Conservation (phyloP, 2,797 vertebrate species). For the Molossus alvarezi region DNA sequence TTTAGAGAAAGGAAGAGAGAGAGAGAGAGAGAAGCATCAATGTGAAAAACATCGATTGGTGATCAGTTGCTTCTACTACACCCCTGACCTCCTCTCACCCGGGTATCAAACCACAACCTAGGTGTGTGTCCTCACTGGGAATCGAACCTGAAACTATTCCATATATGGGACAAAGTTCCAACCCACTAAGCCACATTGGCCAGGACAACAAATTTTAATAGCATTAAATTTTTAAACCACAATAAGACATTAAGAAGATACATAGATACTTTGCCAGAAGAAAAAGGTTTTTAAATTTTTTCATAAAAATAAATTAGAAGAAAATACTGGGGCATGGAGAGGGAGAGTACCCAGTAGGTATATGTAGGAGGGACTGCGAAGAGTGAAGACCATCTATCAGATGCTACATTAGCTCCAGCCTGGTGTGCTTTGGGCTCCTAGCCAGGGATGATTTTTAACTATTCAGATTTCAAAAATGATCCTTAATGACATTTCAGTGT, state of each 20-base stretch:
- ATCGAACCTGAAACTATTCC: background rate
- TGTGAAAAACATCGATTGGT: background rate
- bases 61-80: background rate
- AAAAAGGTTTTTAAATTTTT: background rate
- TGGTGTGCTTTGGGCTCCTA: background rate
- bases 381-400: background rate
- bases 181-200: background rate
- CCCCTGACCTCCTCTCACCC: background rate
- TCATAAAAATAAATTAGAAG: slow-evolving; percentile 20
- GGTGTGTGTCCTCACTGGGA: background rate
- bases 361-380: background rate
- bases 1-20: background rate
- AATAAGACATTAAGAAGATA: background rate
- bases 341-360: background rate
- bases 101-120: background rate
- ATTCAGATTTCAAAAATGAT: slow-evolving; percentile 32
- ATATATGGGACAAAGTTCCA: background rate
- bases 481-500: background rate
- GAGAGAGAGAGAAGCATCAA: background rate
- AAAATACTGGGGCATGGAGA: background rate
- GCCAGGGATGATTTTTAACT: background rate
- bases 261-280: background rate
- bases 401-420: background rate
- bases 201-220: background rate
- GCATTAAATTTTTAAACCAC: background rate